These are phyloP conservation scores for Charanyca ferruginea DNA, from an alignment of 2,888 invertebrate species.

Conservation along the genomic window DNA sequence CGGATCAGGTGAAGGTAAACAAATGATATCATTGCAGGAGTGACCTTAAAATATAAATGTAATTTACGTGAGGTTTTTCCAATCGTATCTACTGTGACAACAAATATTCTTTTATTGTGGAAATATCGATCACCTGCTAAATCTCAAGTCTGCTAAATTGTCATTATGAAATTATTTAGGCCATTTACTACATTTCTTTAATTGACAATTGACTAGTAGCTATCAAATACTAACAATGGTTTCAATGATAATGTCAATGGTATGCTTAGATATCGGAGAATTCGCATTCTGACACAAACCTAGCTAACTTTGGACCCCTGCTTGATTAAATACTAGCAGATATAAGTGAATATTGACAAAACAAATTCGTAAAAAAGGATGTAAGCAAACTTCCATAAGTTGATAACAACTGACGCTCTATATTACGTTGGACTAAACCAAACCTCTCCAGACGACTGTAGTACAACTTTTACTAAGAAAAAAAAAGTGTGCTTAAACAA, in stretches of 20 bases:
- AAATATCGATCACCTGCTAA: background rate
- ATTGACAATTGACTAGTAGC: background rate
- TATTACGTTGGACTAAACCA: conserved; percentile 17
- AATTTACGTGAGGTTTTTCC: conserved; percentile 22
- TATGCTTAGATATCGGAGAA: too few species aligned
- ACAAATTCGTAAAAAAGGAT: conserved; percentile 24
- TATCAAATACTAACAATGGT: background rate
- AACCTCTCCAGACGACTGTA: conserved; percentile 22
- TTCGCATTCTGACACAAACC: too few species aligned
- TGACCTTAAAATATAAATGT: conserved; percentile 1
- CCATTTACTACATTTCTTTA: background rate
- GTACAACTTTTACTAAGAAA: conserved; percentile 46
- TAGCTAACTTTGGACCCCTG: too few species aligned
- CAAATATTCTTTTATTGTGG: conserved; percentile 2
- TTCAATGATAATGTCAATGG: background rate
- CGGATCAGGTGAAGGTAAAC: background rate
- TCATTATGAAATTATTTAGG: too few species aligned
- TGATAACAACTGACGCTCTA: conserved; percentile 30
- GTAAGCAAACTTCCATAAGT: conserved; percentile 22
- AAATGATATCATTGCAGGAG: background rate
- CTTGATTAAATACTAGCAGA: too few species aligned
- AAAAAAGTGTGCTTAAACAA: conserved; percentile 50
- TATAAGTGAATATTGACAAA: conserved; percentile 8
- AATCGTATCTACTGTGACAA: background rate
- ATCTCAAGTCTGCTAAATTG: too few species aligned